Evolutionary conservation across 2,888 invertebrate genomes (phyloP).

Genomic region (Cinara cedri): DNA sequence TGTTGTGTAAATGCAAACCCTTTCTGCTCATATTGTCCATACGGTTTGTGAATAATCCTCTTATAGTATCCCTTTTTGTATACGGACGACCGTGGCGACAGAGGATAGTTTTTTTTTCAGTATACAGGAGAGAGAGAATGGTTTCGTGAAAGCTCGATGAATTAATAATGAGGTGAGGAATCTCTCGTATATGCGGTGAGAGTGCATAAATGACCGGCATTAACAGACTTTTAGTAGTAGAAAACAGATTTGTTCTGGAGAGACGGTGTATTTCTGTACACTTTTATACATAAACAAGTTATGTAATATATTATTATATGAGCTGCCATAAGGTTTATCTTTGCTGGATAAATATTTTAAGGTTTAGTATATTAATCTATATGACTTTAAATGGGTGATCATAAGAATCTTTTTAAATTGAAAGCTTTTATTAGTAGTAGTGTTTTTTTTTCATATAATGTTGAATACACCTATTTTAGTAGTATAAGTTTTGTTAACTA

Average conservation of each 20-base stretch:
- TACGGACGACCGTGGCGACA: neutral
- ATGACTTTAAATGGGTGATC: neutral
- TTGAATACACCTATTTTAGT: too few species aligned
- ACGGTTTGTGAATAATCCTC: conserved; percentile 35
- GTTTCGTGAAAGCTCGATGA: conserved; percentile 42
- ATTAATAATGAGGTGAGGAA: conserved; percentile 30
- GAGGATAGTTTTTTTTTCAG: conserved; percentile 7
- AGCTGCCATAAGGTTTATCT: neutral
- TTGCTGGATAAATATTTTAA: neutral
- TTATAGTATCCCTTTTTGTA: conserved; percentile 33
- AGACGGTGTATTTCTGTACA: neutral
- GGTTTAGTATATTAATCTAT: neutral
- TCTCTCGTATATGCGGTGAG: neutral
- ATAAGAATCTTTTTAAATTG: neutral
- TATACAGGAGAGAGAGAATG: neutral
- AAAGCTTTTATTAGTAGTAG: too few species aligned
- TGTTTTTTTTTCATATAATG: too few species aligned
- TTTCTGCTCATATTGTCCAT: conserved; percentile 9
- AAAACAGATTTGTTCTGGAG: neutral
- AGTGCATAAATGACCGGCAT: conserved; percentile 48
- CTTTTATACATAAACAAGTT: neutral
- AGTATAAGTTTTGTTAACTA: too few species aligned
- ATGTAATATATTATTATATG: neutral
- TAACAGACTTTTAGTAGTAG: conserved; percentile 16
- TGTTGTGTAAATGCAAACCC: conserved; percentile 32